phyloP scores from a whole-genome alignment of 2,888 invertebrate genomes.

The Mylabris sibirica region DNA sequence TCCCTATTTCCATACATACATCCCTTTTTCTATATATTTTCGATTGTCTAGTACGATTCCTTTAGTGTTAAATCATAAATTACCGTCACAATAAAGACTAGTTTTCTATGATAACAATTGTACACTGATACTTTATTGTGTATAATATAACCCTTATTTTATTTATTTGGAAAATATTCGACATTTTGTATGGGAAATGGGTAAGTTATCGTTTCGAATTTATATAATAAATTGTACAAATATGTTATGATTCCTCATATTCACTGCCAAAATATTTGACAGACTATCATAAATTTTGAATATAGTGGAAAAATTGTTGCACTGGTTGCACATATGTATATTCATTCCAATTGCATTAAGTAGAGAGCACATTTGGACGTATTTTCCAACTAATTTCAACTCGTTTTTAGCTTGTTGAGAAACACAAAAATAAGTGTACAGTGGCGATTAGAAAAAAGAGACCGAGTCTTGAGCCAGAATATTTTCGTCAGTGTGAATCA shows the following conservation, averaged over 20 bases:
- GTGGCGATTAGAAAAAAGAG: too few relatives aligned
- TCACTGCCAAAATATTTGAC: background rate
- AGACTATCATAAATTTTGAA: background rate
- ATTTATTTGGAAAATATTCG: slow-evolving; percentile 2
- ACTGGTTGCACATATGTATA: too few relatives aligned
- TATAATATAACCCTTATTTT: background rate
- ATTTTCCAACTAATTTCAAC: too few relatives aligned
- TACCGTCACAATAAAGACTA: background rate
- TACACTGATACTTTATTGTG: background rate
- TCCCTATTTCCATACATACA: background rate
- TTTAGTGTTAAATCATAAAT: background rate
- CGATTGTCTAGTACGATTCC: background rate
- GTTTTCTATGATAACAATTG: slow-evolving; percentile 1
- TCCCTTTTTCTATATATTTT: background rate
- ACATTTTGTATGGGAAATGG: background rate
- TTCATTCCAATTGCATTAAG: background rate
- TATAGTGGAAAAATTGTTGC: background rate
- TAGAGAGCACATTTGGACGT: background rate
- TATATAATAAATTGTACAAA: background rate
- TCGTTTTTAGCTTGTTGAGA: too few relatives aligned
- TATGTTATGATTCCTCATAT: background rate
- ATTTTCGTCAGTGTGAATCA: too few relatives aligned
- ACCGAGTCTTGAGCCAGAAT: too few relatives aligned
- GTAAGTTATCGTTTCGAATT: background rate
- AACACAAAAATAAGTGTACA: too few relatives aligned